Evolutionary conservation across 2,113 vertebrate species (phyloP).

Genomic region (Nothocercus nigrocapillus): DNA sequence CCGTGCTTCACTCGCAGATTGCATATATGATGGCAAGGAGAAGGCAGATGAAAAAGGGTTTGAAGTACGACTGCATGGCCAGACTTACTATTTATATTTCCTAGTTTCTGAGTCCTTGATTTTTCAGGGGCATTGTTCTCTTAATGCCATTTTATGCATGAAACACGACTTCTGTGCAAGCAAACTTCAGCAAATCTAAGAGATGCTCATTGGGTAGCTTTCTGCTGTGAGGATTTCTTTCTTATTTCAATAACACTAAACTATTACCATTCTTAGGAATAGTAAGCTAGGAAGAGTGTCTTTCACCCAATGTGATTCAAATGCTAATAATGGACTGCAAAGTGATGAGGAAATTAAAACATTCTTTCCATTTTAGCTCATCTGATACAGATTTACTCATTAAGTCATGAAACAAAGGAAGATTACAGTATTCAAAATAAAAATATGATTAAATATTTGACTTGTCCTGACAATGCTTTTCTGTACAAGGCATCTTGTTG

Average conservation of each 20-base stretch:
- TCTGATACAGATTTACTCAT: neutral
- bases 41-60: conserved; percentile 26
- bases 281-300: neutral
- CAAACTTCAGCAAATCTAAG: neutral
- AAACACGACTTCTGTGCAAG: neutral
- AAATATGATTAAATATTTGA: neutral
- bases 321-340: neutral
- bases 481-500: neutral
- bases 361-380: neutral
- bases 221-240: neutral
- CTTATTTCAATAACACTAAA: neutral
- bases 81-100: neutral
- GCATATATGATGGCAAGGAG: conserved; percentile 25
- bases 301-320: neutral
- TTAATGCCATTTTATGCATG: neutral
- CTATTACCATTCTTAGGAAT: neutral
- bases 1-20: neutral
- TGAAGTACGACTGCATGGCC: neutral
- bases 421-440: neutral
- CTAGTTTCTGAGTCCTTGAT: conserved; percentile 26
- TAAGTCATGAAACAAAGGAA: neutral
- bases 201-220: neutral
- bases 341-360: neutral
- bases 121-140: neutral
- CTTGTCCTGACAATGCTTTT: neutral